phyloP scores from a whole-genome alignment of 2,113 vertebrate genomes.

The Tachysurus fulvidraco region DNA sequence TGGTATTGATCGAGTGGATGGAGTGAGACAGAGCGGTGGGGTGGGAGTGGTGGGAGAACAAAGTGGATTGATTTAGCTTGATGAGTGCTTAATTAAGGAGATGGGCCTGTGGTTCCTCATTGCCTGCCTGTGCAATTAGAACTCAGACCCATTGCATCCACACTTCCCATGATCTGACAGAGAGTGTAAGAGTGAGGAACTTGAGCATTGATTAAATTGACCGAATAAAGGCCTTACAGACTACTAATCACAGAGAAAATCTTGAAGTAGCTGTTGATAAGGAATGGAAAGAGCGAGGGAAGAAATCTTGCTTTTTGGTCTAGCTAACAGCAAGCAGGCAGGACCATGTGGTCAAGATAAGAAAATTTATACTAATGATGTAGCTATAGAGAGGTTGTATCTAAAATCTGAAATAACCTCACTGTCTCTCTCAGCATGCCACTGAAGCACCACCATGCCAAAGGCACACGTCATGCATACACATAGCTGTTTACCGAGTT shows the following conservation, averaged over 20 bases:
- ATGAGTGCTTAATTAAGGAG: constrained; percentile 69
- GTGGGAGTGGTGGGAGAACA: constrained; percentile 21
- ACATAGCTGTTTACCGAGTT: background rate
- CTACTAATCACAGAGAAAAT: constrained; percentile 18
- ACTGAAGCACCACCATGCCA: constrained; percentile 9
- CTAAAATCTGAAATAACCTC: background rate
- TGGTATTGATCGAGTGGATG: constrained; percentile 57
- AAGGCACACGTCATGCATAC: background rate
- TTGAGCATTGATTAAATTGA: constrained; percentile 39
- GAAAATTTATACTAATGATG: background rate
- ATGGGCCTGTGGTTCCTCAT: constrained; percentile 41
- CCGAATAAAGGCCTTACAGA: constrained; percentile 19
- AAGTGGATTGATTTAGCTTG: constrained; percentile 59
- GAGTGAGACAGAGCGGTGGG: background rate
- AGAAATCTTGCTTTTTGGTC: background rate
- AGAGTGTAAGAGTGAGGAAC: background rate
- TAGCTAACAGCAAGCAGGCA: background rate
- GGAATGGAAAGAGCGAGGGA: constrained; percentile 11
- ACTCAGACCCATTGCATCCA: constrained; percentile 17
- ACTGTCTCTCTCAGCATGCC: constrained; percentile 9
- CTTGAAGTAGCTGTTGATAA: background rate
- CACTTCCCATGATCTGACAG: constrained; percentile 30
- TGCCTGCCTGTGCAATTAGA: constrained; percentile 32
- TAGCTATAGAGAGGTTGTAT: background rate
- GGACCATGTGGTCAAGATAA: background rate